Base-by-base conservation (phyloP, 2,888 invertebrate species). In the Listrodromus nycthemerus region DNA sequence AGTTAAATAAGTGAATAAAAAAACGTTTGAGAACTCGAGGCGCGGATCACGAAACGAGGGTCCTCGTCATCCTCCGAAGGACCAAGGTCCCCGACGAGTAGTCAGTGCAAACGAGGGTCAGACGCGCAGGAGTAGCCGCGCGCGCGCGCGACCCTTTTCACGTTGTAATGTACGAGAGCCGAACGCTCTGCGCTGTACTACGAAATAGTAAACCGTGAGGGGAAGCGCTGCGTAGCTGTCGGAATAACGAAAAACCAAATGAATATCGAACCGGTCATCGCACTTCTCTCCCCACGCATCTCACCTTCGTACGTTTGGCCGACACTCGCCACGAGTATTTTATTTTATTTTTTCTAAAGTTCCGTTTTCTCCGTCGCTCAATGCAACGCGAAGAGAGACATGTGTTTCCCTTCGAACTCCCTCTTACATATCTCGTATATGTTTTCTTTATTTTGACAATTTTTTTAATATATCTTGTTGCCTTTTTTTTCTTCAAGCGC, bases 91-190 rank as follows among this genome's bases (percentile, higher is more conserved):
- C 61, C 27, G 67, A 41, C 50, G 45, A 63, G 61, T 76, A 77
- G 50, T 21, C 30, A 74, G 48, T 61, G 76, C 67, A 63, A 70
- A 77, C 73, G 77, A 63, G 66, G 71, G 80, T 75, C 78, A 75
- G 48, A 78, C 78, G 81, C 84, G 74, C 70, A 78, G 61, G 48
- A 78, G 65, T 69, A 52, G 77, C 71, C 30, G 30, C 55, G 67
- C 75, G 65, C 61, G 61, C 24, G 61, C 61, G 27, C 27, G 27
- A 30, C 10, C 27, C 27, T 66, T 45, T 58, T 58, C 27, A 48
- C 19, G 65, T 71, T 33, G 70, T 30, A 30, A 76, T 7, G 73
- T 50, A 73, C 73, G 63, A 73, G 41, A 24, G 16, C 61, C 30
- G 30, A 83, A 61, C 48, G 27, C 67, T 69, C 37, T 24, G 37